A percentile compares a stretch with the other conserved stretches of the same genome.
These are phyloP conservation scores for Platycheirus rosarum DNA, from an alignment of 2,888 invertebrate species.

Conservation along the genomic window DNA sequence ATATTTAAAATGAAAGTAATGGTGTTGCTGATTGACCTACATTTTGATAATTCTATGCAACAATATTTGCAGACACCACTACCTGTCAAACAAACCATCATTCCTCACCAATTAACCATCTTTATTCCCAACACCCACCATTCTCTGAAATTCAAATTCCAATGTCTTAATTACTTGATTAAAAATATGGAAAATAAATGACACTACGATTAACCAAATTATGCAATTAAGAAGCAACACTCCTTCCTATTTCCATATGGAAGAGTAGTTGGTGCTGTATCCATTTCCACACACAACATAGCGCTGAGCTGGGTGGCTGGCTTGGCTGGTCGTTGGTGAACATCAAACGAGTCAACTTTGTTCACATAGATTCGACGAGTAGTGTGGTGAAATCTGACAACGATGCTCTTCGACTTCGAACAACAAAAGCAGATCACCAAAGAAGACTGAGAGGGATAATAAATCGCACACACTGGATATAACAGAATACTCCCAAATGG, in stretches of 20 bases:
- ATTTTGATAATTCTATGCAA: slow-evolving; percentile 13
- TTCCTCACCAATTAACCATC: background rate
- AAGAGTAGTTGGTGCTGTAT: slow-evolving; percentile 24
- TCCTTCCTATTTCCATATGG: slow-evolving; percentile 65
- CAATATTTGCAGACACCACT: slow-evolving; percentile 14
- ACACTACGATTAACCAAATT: slow-evolving; percentile 71
- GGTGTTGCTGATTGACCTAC: slow-evolving; percentile 24
- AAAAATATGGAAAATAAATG: slow-evolving; percentile 72
- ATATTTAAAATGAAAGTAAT: slow-evolving; percentile 33
- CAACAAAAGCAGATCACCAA: slow-evolving; percentile 73
- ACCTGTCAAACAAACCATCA: slow-evolving; percentile 28
- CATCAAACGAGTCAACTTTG: slow-evolving; percentile 34
- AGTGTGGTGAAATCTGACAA: slow-evolving; percentile 72
- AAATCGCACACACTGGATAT: slow-evolving; percentile 53
- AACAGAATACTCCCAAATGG: slow-evolving; percentile 70
- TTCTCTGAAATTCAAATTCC: slow-evolving; percentile 40
- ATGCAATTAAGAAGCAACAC: slow-evolving; percentile 69
- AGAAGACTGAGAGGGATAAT: slow-evolving; percentile 59
- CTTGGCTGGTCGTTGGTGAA: slow-evolving; percentile 23
- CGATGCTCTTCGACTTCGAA: slow-evolving; percentile 67
- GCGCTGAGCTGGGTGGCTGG: background rate
- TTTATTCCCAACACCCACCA: slow-evolving; percentile 8
- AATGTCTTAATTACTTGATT: slow-evolving; percentile 71
- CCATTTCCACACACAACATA: slow-evolving; percentile 16
- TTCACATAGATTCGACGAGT: slow-evolving; percentile 25